Conservation (phyloP, 2,113 vertebrate genomes). For the Bubo scandiacus region DNA sequence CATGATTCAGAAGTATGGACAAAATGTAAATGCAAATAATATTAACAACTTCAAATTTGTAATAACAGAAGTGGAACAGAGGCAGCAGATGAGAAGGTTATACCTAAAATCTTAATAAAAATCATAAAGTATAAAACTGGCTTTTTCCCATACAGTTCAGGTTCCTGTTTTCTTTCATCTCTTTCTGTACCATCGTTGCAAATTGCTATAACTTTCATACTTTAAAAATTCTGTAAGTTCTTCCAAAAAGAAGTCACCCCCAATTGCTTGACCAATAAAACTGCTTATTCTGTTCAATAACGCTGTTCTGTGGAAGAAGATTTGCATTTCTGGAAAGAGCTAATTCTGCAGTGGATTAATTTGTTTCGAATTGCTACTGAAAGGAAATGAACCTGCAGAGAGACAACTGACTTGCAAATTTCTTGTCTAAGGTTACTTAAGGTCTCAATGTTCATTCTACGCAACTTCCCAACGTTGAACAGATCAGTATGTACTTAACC, state of each 20-base stretch:
- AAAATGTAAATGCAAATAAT: not conserved
- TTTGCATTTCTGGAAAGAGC: conserved; percentile 33
- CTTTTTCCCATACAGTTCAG: not conserved
- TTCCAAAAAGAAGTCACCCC: not conserved
- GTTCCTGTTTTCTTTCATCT: not conserved
- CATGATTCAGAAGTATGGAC: not conserved
- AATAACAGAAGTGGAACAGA: not conserved
- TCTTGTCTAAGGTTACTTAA: not conserved
- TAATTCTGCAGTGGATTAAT: conserved; percentile 30
- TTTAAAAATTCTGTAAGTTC: not conserved
- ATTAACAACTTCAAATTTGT: not conserved
- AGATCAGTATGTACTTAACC: not conserved
- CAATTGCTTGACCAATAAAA: not conserved
- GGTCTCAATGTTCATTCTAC: not conserved
- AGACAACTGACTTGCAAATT: not conserved
- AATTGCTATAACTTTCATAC: not conserved
- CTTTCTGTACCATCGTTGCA: not conserved
- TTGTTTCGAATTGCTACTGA: not conserved
- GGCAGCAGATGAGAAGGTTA: not conserved
- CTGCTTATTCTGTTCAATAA: not conserved
- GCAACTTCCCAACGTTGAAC: not conserved
- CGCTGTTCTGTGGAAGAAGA: not conserved
- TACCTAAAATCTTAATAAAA: not conserved
- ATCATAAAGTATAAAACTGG: not conserved
- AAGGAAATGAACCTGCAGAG: conserved; percentile 22